phyloP scores from a whole-genome alignment of 37 sponge, comb jelly and placozoan genomes.

The Bolinopsis microptera region DNA sequence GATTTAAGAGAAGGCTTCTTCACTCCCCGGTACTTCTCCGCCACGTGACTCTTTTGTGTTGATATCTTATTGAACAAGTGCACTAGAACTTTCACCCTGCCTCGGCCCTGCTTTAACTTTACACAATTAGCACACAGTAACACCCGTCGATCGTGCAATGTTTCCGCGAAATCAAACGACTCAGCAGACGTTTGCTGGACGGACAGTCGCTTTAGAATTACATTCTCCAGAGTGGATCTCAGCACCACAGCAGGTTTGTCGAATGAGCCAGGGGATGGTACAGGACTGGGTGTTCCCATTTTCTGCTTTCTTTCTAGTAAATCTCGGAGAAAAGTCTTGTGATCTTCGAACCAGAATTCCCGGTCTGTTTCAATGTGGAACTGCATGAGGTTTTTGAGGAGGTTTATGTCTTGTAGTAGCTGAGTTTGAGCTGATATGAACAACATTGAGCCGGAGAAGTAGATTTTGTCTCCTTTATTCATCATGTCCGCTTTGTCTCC shows the following conservation, averaged over 20 bases:
- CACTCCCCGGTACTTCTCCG: not conserved
- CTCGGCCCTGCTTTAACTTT: not conserved
- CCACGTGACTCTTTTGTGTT: not conserved
- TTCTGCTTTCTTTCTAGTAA: not conserved
- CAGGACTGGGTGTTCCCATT: not conserved
- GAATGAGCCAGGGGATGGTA: not conserved
- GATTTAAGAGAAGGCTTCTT: not conserved
- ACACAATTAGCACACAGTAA: not conserved
- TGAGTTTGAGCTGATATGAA: constrained; percentile 27
- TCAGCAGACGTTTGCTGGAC: not conserved
- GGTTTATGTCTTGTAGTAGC: constrained; percentile 19
- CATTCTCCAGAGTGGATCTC: not conserved
- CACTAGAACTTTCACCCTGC: not conserved
- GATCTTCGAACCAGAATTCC: not conserved
- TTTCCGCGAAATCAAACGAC: not conserved
- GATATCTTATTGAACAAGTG: not conserved
- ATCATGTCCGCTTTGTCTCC: not conserved
- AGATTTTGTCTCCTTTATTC: not conserved
- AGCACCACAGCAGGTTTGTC: not conserved
- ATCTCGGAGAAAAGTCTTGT: not conserved
- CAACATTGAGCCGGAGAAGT: constrained; percentile 10
- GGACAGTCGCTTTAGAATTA: not conserved
- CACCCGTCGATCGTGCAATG: not conserved
- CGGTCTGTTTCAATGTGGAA: not conserved
- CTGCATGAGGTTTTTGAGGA: constrained; percentile 4